phyloP scores from a whole-genome alignment of 2,797 vertebrate species.

The Ctenosaura bakeri region DNA sequence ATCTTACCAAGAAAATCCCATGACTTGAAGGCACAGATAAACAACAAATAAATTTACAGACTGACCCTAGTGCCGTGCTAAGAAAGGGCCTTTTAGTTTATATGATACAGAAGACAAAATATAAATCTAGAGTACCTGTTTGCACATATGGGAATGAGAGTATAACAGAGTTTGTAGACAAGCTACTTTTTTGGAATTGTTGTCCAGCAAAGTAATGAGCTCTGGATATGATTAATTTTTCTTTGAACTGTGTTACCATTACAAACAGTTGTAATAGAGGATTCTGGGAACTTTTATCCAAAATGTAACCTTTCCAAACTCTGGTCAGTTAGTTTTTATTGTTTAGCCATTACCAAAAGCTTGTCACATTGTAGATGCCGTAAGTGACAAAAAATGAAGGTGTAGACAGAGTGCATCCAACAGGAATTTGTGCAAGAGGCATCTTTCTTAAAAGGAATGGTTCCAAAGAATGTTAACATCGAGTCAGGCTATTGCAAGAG shows the following conservation, averaged over 20 bases:
- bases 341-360: not conserved
- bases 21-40: no score
- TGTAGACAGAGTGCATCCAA: not conserved
- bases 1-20: no score
- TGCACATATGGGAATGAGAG: not conserved
- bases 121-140: not conserved
- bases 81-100: not conserved
- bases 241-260: no score
- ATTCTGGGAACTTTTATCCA: no score
- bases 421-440: not conserved
- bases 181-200: no score
- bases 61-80: not conserved
- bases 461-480: not conserved
- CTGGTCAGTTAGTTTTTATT: not conserved
- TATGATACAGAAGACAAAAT: not conserved
- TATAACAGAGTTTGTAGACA: not conserved
- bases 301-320: no score
- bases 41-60: not conserved
- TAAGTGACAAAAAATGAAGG: not conserved
- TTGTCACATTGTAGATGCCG: not conserved
- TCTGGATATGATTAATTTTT: no score
- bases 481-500: not conserved
- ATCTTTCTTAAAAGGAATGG: not conserved
- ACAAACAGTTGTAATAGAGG: no score
- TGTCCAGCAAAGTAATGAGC: no score